phyloP scores from a whole-genome alignment of 2,797 vertebrate genomes.

The Macropodus opercularis region DNA sequence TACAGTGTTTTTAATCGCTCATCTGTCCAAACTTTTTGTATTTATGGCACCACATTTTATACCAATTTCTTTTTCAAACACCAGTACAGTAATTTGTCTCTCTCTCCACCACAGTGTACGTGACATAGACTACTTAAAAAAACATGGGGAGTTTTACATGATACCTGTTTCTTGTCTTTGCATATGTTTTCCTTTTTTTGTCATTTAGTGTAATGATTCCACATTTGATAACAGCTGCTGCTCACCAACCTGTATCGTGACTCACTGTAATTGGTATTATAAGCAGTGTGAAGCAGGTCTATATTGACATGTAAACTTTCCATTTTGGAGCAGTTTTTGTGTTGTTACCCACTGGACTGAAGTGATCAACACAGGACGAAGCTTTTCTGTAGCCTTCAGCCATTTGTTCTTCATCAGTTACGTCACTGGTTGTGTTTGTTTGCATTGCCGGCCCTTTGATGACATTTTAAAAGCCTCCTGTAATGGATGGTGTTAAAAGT shows the following conservation, averaged over 20 bases:
- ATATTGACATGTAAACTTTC: constrained; percentile 69
- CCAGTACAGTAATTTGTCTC: constrained; percentile 74
- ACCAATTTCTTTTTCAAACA: constrained; percentile 75
- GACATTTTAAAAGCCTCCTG: neutral
- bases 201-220: constrained; percentile 80
- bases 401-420: constrained; percentile 38
- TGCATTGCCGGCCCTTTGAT: constrained; percentile 19
- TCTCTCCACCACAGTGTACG: constrained; percentile 53
- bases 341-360: constrained; percentile 30
- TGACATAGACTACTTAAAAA: constrained; percentile 62
- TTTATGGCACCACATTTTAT: constrained; percentile 79
- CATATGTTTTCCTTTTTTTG: constrained; percentile 41
- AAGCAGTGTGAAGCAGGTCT: constrained; percentile 65
- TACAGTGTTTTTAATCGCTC: constrained; percentile 82
- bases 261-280: constrained; percentile 68
- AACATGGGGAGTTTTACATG: constrained; percentile 58
- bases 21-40: constrained; percentile 76
- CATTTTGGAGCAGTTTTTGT: constrained; percentile 45
- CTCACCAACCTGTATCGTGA: constrained; percentile 66
- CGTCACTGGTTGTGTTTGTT: constrained; percentile 31
- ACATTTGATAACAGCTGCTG: constrained; percentile 72
- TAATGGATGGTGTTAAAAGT: neutral
- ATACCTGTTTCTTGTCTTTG: constrained; percentile 69
- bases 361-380: constrained; percentile 28
- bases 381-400: constrained; percentile 29